Conservation (phyloP, 2,888 invertebrate species). For the Bellardia bayeri region DNA sequence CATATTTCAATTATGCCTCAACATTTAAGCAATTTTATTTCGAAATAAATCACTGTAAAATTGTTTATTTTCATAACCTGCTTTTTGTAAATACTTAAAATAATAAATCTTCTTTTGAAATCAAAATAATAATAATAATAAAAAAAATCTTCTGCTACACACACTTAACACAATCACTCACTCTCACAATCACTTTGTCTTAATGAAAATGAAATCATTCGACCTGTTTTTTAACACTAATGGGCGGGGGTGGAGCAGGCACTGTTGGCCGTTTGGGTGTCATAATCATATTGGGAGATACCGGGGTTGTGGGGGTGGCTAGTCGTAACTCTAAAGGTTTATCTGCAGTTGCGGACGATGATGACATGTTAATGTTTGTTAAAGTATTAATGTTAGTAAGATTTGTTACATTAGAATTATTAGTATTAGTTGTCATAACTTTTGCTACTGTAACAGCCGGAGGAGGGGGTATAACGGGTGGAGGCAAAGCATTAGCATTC, state of each 20-base stretch:
- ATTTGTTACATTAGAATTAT: conserved; percentile 44
- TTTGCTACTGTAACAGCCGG: conserved; percentile 54
- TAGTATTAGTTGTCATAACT: conserved; percentile 48
- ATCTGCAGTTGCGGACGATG: conserved; percentile 33
- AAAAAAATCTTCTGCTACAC: not conserved
- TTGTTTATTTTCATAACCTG: too few species aligned
- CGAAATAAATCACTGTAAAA: too few species aligned
- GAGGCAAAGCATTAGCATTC: conserved; percentile 63
- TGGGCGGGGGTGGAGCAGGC: conserved; percentile 81
- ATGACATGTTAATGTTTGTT: not conserved
- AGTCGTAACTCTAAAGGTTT: conserved; percentile 60
- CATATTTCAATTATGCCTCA: too few species aligned
- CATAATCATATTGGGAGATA: conserved; percentile 80
- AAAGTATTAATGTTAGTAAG: not conserved
- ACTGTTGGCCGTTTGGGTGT: conserved; percentile 82
- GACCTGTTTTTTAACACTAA: conserved; percentile 77
- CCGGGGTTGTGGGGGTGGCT: conserved; percentile 79
- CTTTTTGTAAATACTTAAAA: not conserved
- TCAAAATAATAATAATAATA: conserved; percentile 17
- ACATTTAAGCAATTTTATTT: too few species aligned
- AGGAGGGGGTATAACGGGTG: conserved; percentile 59
- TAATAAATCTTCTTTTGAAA: not conserved
- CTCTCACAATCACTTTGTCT: not conserved
- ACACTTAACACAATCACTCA: conserved; percentile 21
- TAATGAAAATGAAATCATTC: conserved; percentile 74